Conservation (phyloP, 2,113 vertebrate genomes). For the Erpornis zantholeuca region DNA sequence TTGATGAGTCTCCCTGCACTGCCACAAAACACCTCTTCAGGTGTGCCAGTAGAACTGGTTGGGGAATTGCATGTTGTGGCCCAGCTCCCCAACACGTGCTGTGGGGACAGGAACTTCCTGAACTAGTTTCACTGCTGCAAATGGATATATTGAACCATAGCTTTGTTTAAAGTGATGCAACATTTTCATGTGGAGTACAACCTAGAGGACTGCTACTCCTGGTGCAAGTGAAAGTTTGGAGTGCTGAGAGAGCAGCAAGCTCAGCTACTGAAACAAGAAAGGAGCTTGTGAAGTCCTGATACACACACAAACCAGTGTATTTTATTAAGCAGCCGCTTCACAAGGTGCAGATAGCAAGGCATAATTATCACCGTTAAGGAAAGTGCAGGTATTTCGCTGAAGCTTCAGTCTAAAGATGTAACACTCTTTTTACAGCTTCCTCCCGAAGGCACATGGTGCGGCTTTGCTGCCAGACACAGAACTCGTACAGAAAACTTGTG, state of each 20-base stretch:
- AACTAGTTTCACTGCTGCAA: neutral
- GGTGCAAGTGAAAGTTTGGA: neutral
- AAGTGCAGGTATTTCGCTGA: neutral
- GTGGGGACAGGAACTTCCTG: neutral
- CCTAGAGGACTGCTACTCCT: neutral
- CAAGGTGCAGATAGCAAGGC: neutral
- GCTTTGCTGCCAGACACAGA: neutral
- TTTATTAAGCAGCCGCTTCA: neutral
- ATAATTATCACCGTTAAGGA: neutral
- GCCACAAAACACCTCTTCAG: neutral
- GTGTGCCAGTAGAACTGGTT: neutral
- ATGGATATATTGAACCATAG: neutral
- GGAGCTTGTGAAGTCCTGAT: neutral
- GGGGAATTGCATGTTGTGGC: neutral
- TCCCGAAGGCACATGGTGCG: neutral
- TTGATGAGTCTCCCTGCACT: neutral
- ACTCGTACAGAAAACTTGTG: neutral
- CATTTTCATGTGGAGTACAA: neutral
- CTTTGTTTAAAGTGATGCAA: neutral
- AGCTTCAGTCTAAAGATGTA: neutral
- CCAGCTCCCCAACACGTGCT: neutral
- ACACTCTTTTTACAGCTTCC: neutral
- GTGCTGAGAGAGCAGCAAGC: neutral
- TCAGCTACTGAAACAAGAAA: neutral
- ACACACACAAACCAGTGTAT: neutral